A percentile compares a stretch with the other conserved stretches of the same genome.
These are phyloP conservation scores for Ciconia maguari DNA, from an alignment of 2,113 vertebrate genomes.

Conservation along the genomic window DNA sequence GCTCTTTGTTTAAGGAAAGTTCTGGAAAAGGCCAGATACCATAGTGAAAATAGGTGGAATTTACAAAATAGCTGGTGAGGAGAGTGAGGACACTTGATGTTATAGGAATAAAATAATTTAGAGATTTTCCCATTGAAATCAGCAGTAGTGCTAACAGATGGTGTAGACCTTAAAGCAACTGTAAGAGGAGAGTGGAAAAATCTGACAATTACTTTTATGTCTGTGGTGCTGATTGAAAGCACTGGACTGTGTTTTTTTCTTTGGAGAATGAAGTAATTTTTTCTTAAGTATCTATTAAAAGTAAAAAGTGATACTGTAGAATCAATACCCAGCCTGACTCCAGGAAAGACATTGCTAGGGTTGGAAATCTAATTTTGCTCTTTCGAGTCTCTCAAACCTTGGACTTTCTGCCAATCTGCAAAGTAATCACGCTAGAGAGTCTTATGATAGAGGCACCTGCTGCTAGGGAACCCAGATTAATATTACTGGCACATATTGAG, in stretches of 20 bases:
- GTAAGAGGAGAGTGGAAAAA: neutral
- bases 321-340: neutral
- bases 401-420: constrained; percentile 29
- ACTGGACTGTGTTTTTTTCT: neutral
- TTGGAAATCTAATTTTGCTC: constrained; percentile 13
- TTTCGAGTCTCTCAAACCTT: neutral
- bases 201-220: neutral
- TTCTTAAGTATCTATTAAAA: neutral
- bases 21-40: neutral
- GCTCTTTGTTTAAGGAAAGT: neutral
- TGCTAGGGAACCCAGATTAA: constrained; percentile 37
- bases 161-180: neutral
- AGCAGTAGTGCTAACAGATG: neutral
- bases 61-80: neutral
- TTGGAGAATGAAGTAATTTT: neutral
- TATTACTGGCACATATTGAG: constrained; percentile 38
- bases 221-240: neutral
- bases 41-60: neutral
- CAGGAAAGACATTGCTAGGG: neutral
- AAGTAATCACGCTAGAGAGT: neutral
- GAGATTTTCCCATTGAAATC: neutral
- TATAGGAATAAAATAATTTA: neutral
- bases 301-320: neutral
- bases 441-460: constrained; percentile 22
- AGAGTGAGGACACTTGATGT: neutral